Conservation (phyloP, 2,888 invertebrate species). For the Ashinkailepas kermadecensis region DNA sequence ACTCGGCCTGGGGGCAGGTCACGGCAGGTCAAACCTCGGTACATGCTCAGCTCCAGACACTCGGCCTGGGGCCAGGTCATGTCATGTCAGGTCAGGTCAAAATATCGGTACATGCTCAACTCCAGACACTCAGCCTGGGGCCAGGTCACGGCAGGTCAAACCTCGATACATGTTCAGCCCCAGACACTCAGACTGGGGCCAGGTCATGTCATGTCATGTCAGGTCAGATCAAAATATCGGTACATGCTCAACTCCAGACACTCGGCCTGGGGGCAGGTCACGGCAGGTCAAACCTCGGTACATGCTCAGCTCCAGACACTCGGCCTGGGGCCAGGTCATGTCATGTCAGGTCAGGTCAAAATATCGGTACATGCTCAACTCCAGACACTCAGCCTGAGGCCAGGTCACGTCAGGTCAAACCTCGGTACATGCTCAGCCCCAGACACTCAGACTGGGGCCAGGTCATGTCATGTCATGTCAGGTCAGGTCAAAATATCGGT, state of each 20-base stretch:
- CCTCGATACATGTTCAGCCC: background rate
- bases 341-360: background rate
- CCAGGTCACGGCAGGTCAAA: background rate
- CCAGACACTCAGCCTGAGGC: background rate
- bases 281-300: background rate
- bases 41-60: slow-evolving; percentile 23
- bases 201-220: no score
- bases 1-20: background rate
- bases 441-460: background rate
- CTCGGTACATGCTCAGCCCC: slow-evolving; percentile 4
- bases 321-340: background rate
- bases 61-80: background rate
- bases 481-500: no score
- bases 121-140: background rate
- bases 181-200: no score
- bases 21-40: background rate
- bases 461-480: background rate
- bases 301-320: slow-evolving; percentile 22
- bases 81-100: background rate
- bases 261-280: background rate
- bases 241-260: background rate
- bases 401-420: background rate
- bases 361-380: background rate
- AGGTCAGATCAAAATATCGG: background rate
- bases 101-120: background rate